These are phyloP conservation scores for Villa cingulata DNA, from an alignment of 2,888 invertebrate species.

Conservation along the genomic window DNA sequence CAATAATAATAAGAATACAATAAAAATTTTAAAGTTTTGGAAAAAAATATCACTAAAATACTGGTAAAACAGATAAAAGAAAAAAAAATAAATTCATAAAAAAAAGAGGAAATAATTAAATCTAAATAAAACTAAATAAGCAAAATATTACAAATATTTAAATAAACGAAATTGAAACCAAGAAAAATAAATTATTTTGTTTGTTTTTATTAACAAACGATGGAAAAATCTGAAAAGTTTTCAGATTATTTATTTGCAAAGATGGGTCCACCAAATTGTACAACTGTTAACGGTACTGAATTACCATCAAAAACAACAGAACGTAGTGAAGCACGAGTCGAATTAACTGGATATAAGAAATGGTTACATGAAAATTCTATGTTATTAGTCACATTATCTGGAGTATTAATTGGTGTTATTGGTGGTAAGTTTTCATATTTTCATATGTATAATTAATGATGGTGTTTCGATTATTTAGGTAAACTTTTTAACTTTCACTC, in stretches of 20 bases:
- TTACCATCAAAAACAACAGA: constrained; percentile 45
- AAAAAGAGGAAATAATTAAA: background rate
- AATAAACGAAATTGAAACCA: background rate
- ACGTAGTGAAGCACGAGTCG: constrained; percentile 47
- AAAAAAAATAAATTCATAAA: background rate
- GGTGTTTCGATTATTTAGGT: no score
- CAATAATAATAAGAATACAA: constrained; percentile 2
- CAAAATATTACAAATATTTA: background rate
- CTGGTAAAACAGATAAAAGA: constrained; percentile 3
- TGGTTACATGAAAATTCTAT: constrained; percentile 65
- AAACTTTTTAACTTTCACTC: no score
- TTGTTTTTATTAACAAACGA: constrained; percentile 24
- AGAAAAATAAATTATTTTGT: constrained; percentile 4
- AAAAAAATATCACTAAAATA: background rate
- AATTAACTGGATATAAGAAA: constrained; percentile 50
- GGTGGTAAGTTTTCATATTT: constrained; percentile 57
- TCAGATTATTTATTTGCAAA: constrained; percentile 70
- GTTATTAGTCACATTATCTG: constrained; percentile 62
- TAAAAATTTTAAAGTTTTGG: background rate
- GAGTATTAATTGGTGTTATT: constrained; percentile 61
- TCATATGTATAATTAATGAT: no score
- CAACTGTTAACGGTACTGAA: constrained; percentile 34
- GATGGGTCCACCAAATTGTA: constrained; percentile 54
- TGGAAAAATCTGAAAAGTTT: constrained; percentile 54
- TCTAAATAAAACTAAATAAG: background rate